phyloP scores from a whole-genome alignment of 1,140 invertebrate species.

The Ips nitidus region DNA sequence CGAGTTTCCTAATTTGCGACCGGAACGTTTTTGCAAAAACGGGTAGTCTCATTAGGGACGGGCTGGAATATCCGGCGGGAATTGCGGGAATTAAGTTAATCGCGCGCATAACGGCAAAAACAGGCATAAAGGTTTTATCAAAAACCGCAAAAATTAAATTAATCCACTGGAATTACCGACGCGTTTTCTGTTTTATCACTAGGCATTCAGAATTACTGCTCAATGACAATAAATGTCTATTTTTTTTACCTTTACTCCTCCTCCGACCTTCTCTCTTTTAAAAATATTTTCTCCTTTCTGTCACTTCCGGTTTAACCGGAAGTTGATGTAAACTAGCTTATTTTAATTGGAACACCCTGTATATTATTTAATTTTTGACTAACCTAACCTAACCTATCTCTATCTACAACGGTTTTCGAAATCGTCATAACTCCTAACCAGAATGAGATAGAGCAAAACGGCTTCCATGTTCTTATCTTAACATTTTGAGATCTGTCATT shows the following conservation, averaged over 20 bases:
- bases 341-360: too few species aligned
- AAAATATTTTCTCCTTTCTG: too few species aligned
- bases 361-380: too few species aligned
- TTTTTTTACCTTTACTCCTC: background rate
- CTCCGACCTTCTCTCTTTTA: too few species aligned
- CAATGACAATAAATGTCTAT: constrained; percentile 20
- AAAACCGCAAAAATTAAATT: constrained; percentile 30
- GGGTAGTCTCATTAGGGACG: background rate
- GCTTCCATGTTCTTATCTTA: too few species aligned
- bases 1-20: background rate
- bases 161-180: constrained; percentile 12
- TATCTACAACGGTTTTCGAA: too few species aligned
- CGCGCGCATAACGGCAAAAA: constrained; percentile 10
- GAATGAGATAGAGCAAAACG: too few species aligned
- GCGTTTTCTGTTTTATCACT: constrained; percentile 22
- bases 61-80: background rate
- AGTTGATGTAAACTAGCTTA: too few species aligned
- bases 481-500: too few species aligned
- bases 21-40: background rate
- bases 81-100: constrained; percentile 15
- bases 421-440: too few species aligned
- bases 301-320: too few species aligned
- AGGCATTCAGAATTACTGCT: constrained; percentile 17
- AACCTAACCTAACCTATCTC: too few species aligned
- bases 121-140: constrained; percentile 20